A percentile compares a stretch with the other conserved stretches of the same genome.
phyloP scores from a whole-genome alignment of 2,113 vertebrate genomes.

The Oncorhynchus clarkii region DNA sequence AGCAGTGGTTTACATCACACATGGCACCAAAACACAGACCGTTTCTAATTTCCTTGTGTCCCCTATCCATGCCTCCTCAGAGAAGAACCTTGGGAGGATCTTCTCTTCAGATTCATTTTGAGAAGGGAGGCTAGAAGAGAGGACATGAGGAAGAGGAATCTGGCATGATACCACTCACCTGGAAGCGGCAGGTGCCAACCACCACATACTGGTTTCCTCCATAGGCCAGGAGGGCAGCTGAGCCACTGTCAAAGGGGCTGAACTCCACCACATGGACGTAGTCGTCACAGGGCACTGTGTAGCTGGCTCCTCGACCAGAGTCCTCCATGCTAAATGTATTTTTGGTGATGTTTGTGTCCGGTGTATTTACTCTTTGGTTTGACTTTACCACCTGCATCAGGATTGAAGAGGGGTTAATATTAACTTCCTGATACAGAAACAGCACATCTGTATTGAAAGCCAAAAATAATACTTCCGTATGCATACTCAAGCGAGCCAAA shows the following conservation, averaged over 20 bases:
- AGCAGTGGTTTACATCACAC: not conserved
- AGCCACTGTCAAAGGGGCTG: slow-evolving; percentile 86
- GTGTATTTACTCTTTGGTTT: not conserved
- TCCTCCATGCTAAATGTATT: slow-evolving; percentile 82
- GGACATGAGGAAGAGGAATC: not conserved
- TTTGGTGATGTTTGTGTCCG: slow-evolving; percentile 19
- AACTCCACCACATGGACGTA: slow-evolving; percentile 94
- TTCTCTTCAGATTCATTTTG: too few species aligned
- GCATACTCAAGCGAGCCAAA: too few species aligned
- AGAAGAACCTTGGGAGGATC: too few species aligned
- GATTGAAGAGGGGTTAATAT: not conserved
- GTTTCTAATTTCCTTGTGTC: too few species aligned
- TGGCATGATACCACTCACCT: slow-evolving; percentile 68
- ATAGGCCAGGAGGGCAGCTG: slow-evolving; percentile 85
- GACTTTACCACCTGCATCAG: slow-evolving; percentile 13
- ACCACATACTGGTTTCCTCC: slow-evolving; percentile 90
- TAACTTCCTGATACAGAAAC: too few species aligned
- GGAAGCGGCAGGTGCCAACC: slow-evolving; percentile 86
- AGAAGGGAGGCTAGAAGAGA: too few species aligned
- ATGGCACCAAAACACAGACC: not conserved
- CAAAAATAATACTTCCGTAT: too few species aligned
- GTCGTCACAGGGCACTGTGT: slow-evolving; percentile 89
- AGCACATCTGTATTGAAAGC: too few species aligned
- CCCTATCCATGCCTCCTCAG: too few species aligned
- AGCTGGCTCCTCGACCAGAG: slow-evolving; percentile 74